Conservation (phyloP, 2,888 invertebrate species). For the Neoascia interrupta region DNA sequence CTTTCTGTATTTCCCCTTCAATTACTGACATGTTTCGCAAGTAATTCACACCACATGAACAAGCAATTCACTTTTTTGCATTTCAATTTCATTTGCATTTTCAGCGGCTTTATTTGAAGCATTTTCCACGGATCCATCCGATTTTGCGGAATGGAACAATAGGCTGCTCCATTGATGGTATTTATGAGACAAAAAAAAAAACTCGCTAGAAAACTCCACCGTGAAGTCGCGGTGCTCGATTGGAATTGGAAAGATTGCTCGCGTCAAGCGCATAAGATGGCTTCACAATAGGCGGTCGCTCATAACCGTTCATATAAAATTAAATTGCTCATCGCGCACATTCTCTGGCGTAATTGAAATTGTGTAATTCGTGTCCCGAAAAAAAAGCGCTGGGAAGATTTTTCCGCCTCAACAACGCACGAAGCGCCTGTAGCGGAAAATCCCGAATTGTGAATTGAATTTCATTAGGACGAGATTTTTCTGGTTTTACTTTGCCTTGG, state of each 20-base stretch:
- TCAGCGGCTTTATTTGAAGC: too few relatives aligned
- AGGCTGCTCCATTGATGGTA: constrained; percentile 33
- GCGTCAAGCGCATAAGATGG: neutral
- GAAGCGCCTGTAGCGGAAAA: too few relatives aligned
- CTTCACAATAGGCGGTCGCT: too few relatives aligned
- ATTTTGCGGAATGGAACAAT: neutral
- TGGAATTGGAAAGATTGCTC: constrained; percentile 28
- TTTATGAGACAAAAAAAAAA: too few relatives aligned
- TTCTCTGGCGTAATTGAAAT: constrained; percentile 50
- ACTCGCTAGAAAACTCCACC: constrained; percentile 56
- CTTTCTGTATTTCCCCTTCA: constrained; percentile 24
- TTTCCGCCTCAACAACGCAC: constrained; percentile 12
- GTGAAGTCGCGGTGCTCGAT: constrained; percentile 46
- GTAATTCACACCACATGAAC: constrained; percentile 62
- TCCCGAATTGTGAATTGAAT: too few relatives aligned
- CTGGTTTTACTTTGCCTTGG: constrained; percentile 38
- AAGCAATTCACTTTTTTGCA: constrained; percentile 46
- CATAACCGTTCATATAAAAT: constrained; percentile 36
- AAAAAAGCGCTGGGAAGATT: constrained; percentile 31
- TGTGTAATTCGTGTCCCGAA: constrained; percentile 36
- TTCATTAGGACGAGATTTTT: constrained; percentile 62
- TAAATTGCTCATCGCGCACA: constrained; percentile 33
- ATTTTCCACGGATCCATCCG: neutral
- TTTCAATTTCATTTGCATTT: constrained; percentile 64
- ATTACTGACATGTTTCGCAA: constrained; percentile 54